Evolutionary conservation across 2,888 invertebrate species (phyloP).

Genomic region (Zygothrica quintamaculata): DNA sequence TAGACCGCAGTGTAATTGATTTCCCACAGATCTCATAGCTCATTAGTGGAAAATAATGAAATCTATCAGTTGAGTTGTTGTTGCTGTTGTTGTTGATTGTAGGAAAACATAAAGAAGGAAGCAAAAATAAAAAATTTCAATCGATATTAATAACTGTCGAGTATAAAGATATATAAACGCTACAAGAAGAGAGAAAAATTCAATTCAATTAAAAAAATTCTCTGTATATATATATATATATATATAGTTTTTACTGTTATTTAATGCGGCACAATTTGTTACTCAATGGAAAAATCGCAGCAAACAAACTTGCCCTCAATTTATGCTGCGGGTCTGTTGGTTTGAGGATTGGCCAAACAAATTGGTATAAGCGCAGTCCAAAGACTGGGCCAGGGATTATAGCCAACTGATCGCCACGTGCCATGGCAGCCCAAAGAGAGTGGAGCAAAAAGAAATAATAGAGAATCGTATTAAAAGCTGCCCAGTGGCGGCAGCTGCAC

Average conservation of each 20-base stretch:
- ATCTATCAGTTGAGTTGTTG: neutral
- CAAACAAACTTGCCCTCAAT: conserved; percentile 52
- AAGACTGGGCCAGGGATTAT: conserved; percentile 28
- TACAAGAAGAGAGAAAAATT: conserved; percentile 14
- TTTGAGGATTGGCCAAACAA: conserved; percentile 26
- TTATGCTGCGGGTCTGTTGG: conserved; percentile 9
- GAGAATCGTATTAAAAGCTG: conserved; percentile 59
- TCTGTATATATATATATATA: no score
- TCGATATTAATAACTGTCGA: conserved; percentile 19
- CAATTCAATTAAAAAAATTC: conserved; percentile 32
- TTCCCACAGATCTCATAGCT: neutral
- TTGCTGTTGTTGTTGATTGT: no score
- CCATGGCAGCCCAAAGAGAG: conserved; percentile 12
- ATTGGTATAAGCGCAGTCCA: conserved; percentile 44
- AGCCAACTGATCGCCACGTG: conserved; percentile 50
- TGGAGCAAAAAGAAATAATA: conserved; percentile 28
- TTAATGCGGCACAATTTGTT: conserved; percentile 58
- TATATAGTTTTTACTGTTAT: conserved; percentile 30
- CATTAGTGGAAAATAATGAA: conserved; percentile 6
- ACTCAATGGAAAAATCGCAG: conserved; percentile 45
- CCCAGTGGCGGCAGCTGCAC: conserved; percentile 48
- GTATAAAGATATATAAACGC: conserved; percentile 19
- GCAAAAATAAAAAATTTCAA: neutral
- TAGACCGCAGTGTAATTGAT: neutral
- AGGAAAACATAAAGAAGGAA: neutral